Percentiles rank a stretch among this genome's conserved stretches.
Evolutionary conservation across 2,113 vertebrate genomes (phyloP).

Genomic region (Bubo bubo): DNA sequence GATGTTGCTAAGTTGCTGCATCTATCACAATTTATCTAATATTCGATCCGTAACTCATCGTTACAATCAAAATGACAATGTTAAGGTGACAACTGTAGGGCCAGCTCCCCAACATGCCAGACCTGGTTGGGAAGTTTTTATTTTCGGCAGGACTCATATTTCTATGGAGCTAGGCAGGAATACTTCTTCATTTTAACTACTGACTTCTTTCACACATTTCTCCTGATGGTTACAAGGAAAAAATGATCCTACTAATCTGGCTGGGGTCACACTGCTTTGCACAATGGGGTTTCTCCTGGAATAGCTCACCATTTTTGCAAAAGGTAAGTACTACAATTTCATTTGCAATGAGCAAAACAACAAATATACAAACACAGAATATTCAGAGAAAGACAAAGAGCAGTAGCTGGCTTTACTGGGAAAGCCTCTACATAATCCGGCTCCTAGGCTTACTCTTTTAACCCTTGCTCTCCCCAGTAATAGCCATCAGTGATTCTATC

Average conservation of each 20-base stretch:
- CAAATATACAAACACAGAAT: not conserved
- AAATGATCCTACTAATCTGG: not conserved
- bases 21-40: not conserved
- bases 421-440: not conserved
- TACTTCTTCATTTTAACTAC: not conserved
- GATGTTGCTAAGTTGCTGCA: not conserved
- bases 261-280: not conserved
- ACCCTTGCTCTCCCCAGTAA: not conserved
- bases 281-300: not conserved
- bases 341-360: not conserved
- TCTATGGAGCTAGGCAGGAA: not conserved
- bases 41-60: not conserved
- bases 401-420: not conserved
- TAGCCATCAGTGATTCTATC: not conserved
- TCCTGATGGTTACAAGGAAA: not conserved
- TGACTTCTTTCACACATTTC: not conserved
- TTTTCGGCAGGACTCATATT: not conserved
- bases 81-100: not conserved
- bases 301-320: not conserved
- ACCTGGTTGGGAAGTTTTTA: not conserved
- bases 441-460: not conserved
- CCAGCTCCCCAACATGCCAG: not conserved
- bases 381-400: not conserved
- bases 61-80: not conserved
- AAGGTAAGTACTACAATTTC: not conserved